These are phyloP conservation scores for Melanargia galathea DNA, from an alignment of 2,888 invertebrate genomes.

Conservation along the genomic window DNA sequence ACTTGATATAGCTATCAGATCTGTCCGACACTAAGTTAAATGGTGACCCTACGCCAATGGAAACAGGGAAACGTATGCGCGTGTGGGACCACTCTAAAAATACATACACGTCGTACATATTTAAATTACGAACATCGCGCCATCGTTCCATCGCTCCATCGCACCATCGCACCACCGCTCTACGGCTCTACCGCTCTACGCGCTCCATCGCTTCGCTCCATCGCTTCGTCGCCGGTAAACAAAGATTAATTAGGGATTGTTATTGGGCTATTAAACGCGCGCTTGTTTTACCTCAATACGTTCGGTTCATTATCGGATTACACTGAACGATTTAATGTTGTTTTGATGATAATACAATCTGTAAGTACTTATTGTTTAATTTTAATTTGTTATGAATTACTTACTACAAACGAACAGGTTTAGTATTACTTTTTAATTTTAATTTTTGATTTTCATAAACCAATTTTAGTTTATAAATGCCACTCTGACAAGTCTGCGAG, in stretches of 20 bases:
- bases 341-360: constrained; percentile 4
- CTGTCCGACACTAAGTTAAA: too few relatives aligned
- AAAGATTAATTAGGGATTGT: constrained; percentile 31
- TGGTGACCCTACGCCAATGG: not conserved
- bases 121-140: constrained; percentile 22
- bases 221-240: constrained; percentile 21
- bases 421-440: not conserved
- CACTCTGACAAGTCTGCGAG: too few relatives aligned
- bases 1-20: too few relatives aligned
- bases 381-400: not conserved
- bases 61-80: constrained; percentile 17
- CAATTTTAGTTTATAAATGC: too few relatives aligned
- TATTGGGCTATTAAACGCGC: constrained; percentile 26
- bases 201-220: constrained; percentile 7
- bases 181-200: constrained; percentile 7
- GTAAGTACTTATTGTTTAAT: too few relatives aligned
- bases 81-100: constrained; percentile 29
- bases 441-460: too few relatives aligned
- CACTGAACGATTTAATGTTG: constrained; percentile 16
- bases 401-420: not conserved
- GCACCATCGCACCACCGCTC: constrained; percentile 13
- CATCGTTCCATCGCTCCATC: too few relatives aligned
- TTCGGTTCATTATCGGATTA: constrained; percentile 28
- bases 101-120: constrained; percentile 33
- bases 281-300: constrained; percentile 18